phyloP scores from a whole-genome alignment of 1,140 invertebrate species.

The Hypothenemus hampei region DNA sequence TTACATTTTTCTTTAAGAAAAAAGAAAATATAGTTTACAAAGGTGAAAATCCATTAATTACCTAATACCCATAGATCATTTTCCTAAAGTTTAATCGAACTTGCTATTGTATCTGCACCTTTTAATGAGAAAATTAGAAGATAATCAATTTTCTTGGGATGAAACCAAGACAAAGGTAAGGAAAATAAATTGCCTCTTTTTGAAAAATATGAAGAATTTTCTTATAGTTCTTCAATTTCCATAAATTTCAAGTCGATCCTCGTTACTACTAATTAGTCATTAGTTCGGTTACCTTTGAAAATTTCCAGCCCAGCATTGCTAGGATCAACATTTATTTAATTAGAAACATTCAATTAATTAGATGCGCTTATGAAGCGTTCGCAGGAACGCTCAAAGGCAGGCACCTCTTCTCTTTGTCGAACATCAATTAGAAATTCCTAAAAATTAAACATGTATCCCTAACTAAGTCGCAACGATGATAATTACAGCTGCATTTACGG shows the following conservation, averaged over 20 bases:
- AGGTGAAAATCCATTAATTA: slow-evolving; percentile 1
- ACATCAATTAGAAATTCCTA: no score
- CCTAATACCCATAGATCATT: neutral
- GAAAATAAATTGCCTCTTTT: neutral
- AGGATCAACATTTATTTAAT: neutral
- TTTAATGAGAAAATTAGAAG: neutral
- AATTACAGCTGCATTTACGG: slow-evolving; percentile 10
- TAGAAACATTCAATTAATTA: neutral
- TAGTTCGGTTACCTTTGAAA: neutral
- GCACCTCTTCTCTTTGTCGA: neutral
- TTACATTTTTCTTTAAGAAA: neutral
- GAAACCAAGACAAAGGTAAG: neutral
- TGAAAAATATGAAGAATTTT: neutral
- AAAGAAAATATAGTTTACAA: neutral
- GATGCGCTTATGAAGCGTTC: neutral
- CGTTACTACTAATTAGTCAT: neutral
- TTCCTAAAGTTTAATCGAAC: neutral
- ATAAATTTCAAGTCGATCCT: neutral
- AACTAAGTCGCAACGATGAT: neutral
- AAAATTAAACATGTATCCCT: no score
- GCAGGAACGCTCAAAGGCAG: neutral
- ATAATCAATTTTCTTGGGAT: neutral
- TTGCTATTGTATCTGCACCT: neutral
- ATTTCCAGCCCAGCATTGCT: neutral
- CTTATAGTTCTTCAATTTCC: neutral